Percentiles rank a stretch among this genome's conserved stretches.
Evolutionary conservation across 2,113 vertebrate species (phyloP).

Genomic region (Osmerus eperlanus): DNA sequence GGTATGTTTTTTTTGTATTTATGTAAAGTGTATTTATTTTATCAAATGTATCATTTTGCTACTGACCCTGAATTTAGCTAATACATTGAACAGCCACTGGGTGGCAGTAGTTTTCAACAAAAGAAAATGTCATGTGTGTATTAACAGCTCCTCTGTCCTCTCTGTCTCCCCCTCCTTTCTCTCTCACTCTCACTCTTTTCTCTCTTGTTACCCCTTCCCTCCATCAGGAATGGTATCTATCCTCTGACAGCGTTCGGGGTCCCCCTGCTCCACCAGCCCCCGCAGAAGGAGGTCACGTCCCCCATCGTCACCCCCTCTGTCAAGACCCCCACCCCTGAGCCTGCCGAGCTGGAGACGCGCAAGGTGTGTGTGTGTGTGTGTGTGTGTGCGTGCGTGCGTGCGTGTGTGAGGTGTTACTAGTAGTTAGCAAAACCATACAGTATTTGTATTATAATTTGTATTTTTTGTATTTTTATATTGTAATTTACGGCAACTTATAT

Average conservation of each 20-base stretch:
- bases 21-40: background rate
- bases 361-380: conserved; percentile 69
- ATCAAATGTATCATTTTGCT: background rate
- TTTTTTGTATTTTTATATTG: too few relatives aligned
- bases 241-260: conserved; percentile 91
- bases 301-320: conserved; percentile 86
- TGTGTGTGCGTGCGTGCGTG: background rate
- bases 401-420: background rate
- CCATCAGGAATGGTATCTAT: conserved; percentile 91
- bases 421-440: too few relatives aligned
- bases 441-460: too few relatives aligned
- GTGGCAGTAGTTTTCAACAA: conserved; percentile 36
- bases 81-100: conserved; percentile 28
- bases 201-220: background rate
- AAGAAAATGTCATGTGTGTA: background rate
- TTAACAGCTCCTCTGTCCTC: background rate
- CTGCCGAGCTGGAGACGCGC: conserved; percentile 91
- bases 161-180: background rate
- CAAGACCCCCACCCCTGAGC: conserved; percentile 92
- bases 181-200: background rate
- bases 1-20: background rate
- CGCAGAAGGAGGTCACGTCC: conserved; percentile 84
- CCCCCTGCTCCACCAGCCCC: conserved; percentile 86
- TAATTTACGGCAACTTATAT: too few relatives aligned
- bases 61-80: background rate